Evolutionary conservation across 2,113 vertebrate species (phyloP), one percentile per base, ranked within the genome.

Genomic region (Phyllopteryx taeniolatus): DNA sequence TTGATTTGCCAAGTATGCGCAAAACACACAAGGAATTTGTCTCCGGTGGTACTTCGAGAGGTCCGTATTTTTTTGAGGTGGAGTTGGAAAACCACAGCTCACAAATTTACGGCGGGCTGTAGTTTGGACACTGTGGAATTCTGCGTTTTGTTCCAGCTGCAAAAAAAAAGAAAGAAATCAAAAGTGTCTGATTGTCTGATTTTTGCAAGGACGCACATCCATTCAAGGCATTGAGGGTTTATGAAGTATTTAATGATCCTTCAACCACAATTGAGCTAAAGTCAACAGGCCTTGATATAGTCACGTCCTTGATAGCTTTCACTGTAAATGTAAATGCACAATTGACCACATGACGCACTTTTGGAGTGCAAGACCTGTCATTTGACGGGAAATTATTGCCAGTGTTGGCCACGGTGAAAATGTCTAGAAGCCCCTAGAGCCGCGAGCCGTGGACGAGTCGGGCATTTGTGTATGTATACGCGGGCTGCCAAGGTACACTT

Each of bases 401-500:
- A 86, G 84, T 87, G 81, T 83, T 71, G 79, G 78, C 78, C 79
- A 81, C 88, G 87, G 90, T 91, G 88, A 85, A 91, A 85, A 87
- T 89, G 76, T 88, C 90, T 90, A 86, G 80, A 89, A 90, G 82
- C 87, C 90, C 90, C 88, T 66, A 85, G 89, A 89, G 87, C 90
- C 87, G 83, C 83, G 86, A 93, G 79, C 84, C 83, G 77, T 91
- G 89, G 91, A 93, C 88, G 84, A 91, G 87, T 79, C 85, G 90
- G 86, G 86, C 86, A 72, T 81, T 47, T 76, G 79, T 88, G 86
- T 89, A 86, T 85, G 87, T 87, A 83, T 82, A 83, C 78, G 73
- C 83, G 70, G 83, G 80, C 69, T 91, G 89, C 89, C 91, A 93
- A 93, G 84, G 86, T 89, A 91, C 86, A 92, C 91, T 91, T 85